These are phyloP conservation scores for Dasypogon diadema DNA, from an alignment of 2,888 invertebrate species.

Conservation along the genomic window DNA sequence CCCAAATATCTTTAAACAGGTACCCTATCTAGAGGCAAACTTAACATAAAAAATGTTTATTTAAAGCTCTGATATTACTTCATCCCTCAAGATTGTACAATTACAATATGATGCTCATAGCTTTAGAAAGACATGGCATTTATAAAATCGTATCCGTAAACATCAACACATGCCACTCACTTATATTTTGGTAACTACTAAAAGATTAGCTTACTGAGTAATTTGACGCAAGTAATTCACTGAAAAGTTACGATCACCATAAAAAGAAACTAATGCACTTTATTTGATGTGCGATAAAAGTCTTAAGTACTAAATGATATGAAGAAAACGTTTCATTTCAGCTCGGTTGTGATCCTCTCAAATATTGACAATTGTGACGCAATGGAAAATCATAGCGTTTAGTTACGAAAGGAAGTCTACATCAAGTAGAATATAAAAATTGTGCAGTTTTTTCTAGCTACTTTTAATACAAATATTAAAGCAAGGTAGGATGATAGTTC, in stretches of 20 bases:
- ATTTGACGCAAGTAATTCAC: not conserved
- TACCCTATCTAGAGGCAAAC: too few relatives aligned
- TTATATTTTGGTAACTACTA: not conserved
- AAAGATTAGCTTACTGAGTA: not conserved
- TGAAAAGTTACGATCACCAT: not conserved
- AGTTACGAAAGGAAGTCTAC: too few relatives aligned
- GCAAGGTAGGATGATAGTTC: too few relatives aligned
- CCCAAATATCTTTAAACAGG: too few relatives aligned
- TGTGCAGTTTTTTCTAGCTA: too few relatives aligned
- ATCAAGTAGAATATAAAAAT: too few relatives aligned
- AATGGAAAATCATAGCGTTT: too few relatives aligned
- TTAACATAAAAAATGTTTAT: too few relatives aligned
- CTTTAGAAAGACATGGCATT: not conserved
- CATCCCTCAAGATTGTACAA: too few relatives aligned
- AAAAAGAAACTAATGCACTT: not conserved
- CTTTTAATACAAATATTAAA: too few relatives aligned
- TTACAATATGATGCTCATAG: too few relatives aligned
- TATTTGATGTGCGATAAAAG: not conserved
- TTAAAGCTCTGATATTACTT: too few relatives aligned
- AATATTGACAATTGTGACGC: not conserved
- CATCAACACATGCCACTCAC: not conserved
- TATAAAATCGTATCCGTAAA: not conserved
- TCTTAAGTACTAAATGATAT: not conserved
- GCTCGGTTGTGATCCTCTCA: not conserved
- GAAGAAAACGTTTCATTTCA: not conserved